Base-by-base conservation (phyloP, 2,888 invertebrate genomes). In the Dynastes hyllus region DNA sequence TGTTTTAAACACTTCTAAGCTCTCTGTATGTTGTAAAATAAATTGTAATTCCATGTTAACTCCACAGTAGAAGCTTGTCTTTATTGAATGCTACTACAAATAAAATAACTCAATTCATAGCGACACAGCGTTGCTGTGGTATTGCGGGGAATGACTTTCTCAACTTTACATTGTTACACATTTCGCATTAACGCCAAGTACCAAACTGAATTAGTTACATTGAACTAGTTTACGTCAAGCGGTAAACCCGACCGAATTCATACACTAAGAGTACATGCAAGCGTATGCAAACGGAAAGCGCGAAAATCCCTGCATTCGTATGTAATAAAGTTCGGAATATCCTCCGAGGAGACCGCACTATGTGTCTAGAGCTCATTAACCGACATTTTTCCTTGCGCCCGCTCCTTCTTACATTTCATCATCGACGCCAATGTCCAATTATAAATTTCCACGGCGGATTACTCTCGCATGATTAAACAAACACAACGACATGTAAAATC, bases 401-500 rank as follows among this genome's bases (percentile, higher is more conserved):
- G 77, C 77, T 80, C 80, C 79, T 78, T 78, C 70, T 81, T 45
- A 8, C 27, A 32, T 58, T 78, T 58, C 51, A 75, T 75, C 55
- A 80, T 78, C 80, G 80, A 78, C 80, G 80, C 79, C 85, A 83
- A 85, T 85, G 87, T 87, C 87, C 87, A 87, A 87, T 87, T 87
- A 87, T 85, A 85, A 86, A 86, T 86, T 86, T 86, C 85, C 81
- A 83, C 85, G 84, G 82, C 84, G 84, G 83, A 86, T 87, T 86
- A 85, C 83, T 81, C 80, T 82, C 83, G 86, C 87, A 86, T 87
- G 87, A 87, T 87, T 87, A 87, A 87, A 85, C 87, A 87, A 87
- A 87, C 86, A 88, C 87, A 88, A 87, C 87, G 87, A 87, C 86
- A 87, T 87, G 87, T 86, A 87, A 87, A 87, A 88, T 87, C 86